Percentiles rank a stretch among this genome's conserved stretches.
phyloP scores from a whole-genome alignment of 2,888 invertebrate genomes.

The Macrosiphum euphorbiae region DNA sequence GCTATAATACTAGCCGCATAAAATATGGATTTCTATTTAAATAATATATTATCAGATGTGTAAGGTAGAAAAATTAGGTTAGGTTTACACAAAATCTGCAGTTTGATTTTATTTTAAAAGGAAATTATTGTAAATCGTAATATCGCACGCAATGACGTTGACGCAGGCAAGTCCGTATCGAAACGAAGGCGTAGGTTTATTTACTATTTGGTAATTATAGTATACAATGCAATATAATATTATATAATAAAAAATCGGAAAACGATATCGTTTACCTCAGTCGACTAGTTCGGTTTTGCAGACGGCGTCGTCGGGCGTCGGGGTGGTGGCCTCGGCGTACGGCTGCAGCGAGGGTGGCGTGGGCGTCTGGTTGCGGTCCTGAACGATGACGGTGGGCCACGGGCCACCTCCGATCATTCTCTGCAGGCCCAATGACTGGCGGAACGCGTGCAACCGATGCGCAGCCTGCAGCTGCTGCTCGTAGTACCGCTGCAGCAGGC shows the following conservation, averaged over 20 bases:
- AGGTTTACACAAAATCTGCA: no score
- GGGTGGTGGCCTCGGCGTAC: slow-evolving; percentile 14
- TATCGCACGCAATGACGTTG: neutral
- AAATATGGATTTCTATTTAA: neutral
- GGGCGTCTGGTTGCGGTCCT: slow-evolving; percentile 53
- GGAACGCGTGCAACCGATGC: slow-evolving; percentile 61
- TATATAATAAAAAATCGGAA: slow-evolving; percentile 12
- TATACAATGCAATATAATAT: neutral
- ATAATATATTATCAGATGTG: no score
- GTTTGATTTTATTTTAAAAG: no score
- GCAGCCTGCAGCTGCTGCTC: slow-evolving; percentile 59
- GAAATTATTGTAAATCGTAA: neutral
- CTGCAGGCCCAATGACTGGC: slow-evolving; percentile 55
- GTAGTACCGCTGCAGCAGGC: slow-evolving; percentile 41
- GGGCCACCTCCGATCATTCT: slow-evolving; percentile 38
- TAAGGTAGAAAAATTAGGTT: neutral
- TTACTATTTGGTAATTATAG: no score
- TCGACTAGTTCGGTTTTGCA: slow-evolving; percentile 61
- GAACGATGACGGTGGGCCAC: slow-evolving; percentile 37
- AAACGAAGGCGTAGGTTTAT: neutral
- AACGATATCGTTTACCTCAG: slow-evolving; percentile 49
- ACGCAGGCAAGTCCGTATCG: neutral
- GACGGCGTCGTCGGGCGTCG: slow-evolving; percentile 43
- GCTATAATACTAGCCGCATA: neutral
- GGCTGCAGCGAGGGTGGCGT: slow-evolving; percentile 51